These are phyloP conservation scores for Drosophila neotestacea DNA, from an alignment of 2,888 invertebrate genomes.

Conservation along the genomic window DNA sequence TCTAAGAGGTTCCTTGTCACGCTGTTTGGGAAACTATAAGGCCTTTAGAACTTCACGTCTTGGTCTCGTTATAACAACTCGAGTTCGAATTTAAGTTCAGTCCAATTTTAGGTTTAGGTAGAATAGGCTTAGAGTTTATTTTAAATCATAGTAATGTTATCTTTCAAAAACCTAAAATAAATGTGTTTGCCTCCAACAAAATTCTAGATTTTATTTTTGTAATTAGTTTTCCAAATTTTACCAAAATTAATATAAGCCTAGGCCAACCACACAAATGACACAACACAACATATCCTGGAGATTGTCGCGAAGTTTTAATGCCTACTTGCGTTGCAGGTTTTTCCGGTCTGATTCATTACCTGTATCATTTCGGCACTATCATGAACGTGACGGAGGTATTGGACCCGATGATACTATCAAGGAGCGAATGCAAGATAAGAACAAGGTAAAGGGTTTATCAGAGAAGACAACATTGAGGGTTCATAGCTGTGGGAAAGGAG, in stretches of 20 bases:
- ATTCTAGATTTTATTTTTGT: not conserved
- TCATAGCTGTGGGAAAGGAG: slow-evolving; percentile 6
- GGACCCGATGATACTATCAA: slow-evolving; percentile 1
- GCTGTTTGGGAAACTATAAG: not conserved
- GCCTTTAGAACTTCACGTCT: not conserved
- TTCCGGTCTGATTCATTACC: not conserved
- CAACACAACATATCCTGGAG: slow-evolving; percentile 11
- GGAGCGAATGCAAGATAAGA: not conserved
- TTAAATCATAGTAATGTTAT: slow-evolving; percentile 7
- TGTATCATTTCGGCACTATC: not conserved
- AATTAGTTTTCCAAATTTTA: slow-evolving; percentile 3
- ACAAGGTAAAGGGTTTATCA: slow-evolving; percentile 1
- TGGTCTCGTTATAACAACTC: too few relatives aligned
- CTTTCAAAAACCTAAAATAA: not conserved
- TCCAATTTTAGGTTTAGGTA: not conserved
- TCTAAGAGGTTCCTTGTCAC: too few relatives aligned
- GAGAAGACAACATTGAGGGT: not conserved
- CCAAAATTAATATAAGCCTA: slow-evolving; percentile 2
- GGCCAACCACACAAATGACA: slow-evolving; percentile 12
- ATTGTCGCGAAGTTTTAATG: slow-evolving; percentile 3
- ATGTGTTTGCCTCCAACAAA: slow-evolving; percentile 6
- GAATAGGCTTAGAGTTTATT: not conserved
- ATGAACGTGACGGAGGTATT: not conserved
- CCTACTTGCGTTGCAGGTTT: not conserved
- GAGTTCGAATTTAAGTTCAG: not conserved